Base-by-base conservation (phyloP, 2,888 invertebrate species). In the Cryptus armator region DNA sequence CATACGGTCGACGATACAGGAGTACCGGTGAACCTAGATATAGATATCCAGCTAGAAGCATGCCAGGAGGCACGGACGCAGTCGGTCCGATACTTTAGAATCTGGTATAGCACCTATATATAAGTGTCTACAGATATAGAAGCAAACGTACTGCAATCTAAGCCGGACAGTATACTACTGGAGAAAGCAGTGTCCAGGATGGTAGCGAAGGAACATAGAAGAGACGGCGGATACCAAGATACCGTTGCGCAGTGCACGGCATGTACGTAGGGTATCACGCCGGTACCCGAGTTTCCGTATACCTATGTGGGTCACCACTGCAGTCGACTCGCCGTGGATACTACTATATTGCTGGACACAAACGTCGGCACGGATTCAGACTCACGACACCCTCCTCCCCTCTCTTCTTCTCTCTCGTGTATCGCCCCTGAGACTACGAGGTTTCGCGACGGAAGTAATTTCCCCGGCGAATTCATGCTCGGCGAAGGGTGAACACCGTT, bases 391-490 rank as follows among this genome's bases (percentile, higher is more conserved):
- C 56, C 68, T 29, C 64, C 67, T 19, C n/a, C 53, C 46, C 76
- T 59, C 66, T 75, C 78, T 56, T 53, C 29, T 53, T 46, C 48
- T 71, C 64, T 16, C 67, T 19, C 16, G 68, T 29, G 16, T 71
- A 72, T 74, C 59, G 71, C 82, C 67, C 85, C 32, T 53, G 85
- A 72, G 82, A 80, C 74, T 71, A 53, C 44, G 70, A 67, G 82
- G 75, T 72, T 82, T 66, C 85, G 79, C 85, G 70, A 59, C 75
- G 85, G 75, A 85, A 82, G 81, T 85, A 79, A 85, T 85, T 85
- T 85, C 85, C 85, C 82, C 79, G 85, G 85, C 51, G 82, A 67
- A 85, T 85, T 85, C 85, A 76, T 77, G 82, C 82, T 82, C 82
- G 76, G 48, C 85, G 82, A 82, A 76, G 82, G 85, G 79, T 72